phyloP scores from a whole-genome alignment of 1,140 invertebrate species.

The Archivesica marissinica region DNA sequence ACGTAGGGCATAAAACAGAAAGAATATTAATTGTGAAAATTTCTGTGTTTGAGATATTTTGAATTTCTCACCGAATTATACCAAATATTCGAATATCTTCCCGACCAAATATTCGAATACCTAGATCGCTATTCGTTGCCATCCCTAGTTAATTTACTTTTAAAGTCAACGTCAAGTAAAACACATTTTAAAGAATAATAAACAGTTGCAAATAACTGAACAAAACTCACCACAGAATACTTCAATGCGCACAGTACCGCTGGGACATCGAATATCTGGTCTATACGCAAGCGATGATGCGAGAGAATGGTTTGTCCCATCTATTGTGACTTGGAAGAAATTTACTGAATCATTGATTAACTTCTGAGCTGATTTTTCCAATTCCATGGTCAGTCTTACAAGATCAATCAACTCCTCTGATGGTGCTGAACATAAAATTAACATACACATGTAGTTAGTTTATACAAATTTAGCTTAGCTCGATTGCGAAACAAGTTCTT shows the following conservation, averaged over 20 bases:
- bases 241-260: constrained; percentile 17
- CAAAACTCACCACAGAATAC: constrained; percentile 30
- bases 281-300: neutral
- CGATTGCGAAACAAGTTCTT: too few relatives aligned
- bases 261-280: constrained; percentile 5
- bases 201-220: neutral
- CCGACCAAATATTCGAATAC: neutral
- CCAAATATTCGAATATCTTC: too few relatives aligned
- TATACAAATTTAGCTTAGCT: too few relatives aligned
- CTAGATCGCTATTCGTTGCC: neutral
- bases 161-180: neutral
- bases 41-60: too few relatives aligned
- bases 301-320: neutral
- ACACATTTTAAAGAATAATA: neutral
- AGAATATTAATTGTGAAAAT: too few relatives aligned
- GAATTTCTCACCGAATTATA: too few relatives aligned
- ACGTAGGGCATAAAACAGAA: too few relatives aligned
- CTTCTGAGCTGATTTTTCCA: constrained; percentile 25
- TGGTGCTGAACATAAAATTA: neutral
- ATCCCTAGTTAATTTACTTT: neutral
- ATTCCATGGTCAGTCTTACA: neutral
- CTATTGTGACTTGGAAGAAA: constrained; percentile 43
- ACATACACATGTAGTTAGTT: too few relatives aligned
- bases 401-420: neutral
- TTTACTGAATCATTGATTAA: constrained; percentile 23